phyloP scores from a whole-genome alignment of 1,140 invertebrate genomes.

The Drosophila punjabiensis region DNA sequence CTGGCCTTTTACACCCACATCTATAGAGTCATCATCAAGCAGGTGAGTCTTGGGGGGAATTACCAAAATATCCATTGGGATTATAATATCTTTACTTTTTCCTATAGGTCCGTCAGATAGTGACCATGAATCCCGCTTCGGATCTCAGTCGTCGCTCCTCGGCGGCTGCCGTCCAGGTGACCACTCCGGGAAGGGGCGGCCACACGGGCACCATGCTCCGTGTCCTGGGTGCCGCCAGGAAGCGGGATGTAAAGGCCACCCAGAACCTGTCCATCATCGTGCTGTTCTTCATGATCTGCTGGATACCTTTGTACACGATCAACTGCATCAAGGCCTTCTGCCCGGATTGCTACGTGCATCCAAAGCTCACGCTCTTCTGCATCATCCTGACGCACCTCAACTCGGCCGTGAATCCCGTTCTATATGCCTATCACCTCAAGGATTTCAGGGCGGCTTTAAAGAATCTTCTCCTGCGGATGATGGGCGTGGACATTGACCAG shows the following conservation, averaged over 20 bases:
- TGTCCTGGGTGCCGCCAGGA: slow-evolving; percentile 91
- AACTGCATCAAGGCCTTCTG: slow-evolving; percentile 95
- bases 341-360: slow-evolving; percentile 88
- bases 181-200: slow-evolving; percentile 46
- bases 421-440: slow-evolving; percentile 96
- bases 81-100: background rate
- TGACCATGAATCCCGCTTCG: slow-evolving; percentile 82
- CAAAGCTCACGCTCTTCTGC: slow-evolving; percentile 91
- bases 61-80: accelerated
- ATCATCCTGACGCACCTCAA: slow-evolving; percentile 96
- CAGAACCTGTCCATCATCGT: slow-evolving; percentile 96
- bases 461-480: slow-evolving; percentile 87
- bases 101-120: slow-evolving; percentile 82
- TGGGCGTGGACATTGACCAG: slow-evolving; percentile 85
- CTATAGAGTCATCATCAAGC: slow-evolving; percentile 94
- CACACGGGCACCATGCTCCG: slow-evolving; percentile 88
- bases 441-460: slow-evolving; percentile 93
- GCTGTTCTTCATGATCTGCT: slow-evolving; percentile 96
- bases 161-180: slow-evolving; percentile 72
- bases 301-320: slow-evolving; percentile 96
- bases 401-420: slow-evolving; percentile 94
- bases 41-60: slow-evolving; percentile 87
- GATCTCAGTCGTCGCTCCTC: slow-evolving; percentile 81
- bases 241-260: slow-evolving; percentile 95
- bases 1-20: slow-evolving; percentile 95